Conservation (phyloP, 2,113 vertebrate species). For the Ammodramus savannarum region DNA sequence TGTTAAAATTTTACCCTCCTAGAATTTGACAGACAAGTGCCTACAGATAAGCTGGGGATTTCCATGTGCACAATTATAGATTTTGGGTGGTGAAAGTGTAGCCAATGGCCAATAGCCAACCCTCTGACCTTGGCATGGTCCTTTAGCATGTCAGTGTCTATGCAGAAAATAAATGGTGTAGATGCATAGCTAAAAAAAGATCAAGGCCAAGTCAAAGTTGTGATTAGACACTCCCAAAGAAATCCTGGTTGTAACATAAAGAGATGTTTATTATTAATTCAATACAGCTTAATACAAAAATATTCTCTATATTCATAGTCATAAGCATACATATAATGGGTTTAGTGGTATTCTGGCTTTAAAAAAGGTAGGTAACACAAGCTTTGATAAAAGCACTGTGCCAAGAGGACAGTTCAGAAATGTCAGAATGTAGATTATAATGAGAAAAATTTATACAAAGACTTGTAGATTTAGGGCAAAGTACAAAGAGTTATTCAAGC, state of each 20-base stretch:
- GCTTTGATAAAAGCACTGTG: background rate
- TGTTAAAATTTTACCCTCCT: background rate
- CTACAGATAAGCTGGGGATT: conserved; percentile 67
- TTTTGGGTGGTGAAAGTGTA: conserved; percentile 55
- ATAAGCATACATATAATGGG: background rate
- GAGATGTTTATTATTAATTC: background rate
- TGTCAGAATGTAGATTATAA: background rate
- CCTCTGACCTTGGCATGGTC: conserved; percentile 73
- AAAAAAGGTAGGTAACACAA: background rate
- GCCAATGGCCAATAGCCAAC: conserved; percentile 51
- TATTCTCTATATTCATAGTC: background rate
- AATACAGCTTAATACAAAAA: background rate
- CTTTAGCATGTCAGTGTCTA: conserved; percentile 60
- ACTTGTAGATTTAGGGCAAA: background rate
- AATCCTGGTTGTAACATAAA: conserved; percentile 14
- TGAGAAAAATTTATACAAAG: background rate
- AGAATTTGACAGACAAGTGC: background rate
- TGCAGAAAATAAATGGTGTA: conserved; percentile 65
- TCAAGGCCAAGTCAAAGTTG: conserved; percentile 72
- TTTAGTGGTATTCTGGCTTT: background rate
- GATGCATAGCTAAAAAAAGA: conserved; percentile 72
- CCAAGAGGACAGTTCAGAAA: background rate
- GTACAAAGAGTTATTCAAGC: conserved; percentile 2
- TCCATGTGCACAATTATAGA: conserved; percentile 71
- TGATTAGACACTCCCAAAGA: conserved; percentile 46